Evolutionary conservation across 1,140 invertebrate species (phyloP), one percentile per base, ranked within the genome.

Genomic region (Drosophila mauritiana): DNA sequence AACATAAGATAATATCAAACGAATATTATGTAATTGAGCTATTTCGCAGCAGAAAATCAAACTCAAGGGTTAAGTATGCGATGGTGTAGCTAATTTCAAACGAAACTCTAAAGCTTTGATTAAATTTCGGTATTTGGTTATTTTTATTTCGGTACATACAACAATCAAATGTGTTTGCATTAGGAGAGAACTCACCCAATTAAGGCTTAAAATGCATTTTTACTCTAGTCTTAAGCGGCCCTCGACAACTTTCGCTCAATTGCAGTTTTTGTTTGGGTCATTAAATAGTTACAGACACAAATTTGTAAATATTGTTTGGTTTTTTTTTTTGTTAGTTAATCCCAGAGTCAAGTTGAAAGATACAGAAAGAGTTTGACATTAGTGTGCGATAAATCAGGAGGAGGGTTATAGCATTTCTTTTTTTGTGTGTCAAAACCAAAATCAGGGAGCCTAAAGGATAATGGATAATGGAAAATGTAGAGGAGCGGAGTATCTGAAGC

Each of bases 301-400:
- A 78, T 64, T 51, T 57, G 70, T 57, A 72, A 63, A 39, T 68
- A 62, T 80, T 69, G 56, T 74, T 39, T 39, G 10, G 36, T 37
- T 37, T 12, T 42, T 76, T 31, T 51, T 76, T 70, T 42, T 76
- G 22, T 51, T 76, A 64, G 77, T 57, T 80, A 10, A 39, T 39
- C 72, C 78, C 83, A 84, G 75, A 78, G 83, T 80, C 77, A 80
- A 86, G 84, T 83, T 83, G 80, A 90, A 90, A 89, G 85, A 89
- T 74, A 89, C 73, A 89, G 81, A 89, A 89, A 89, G 85, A 89
- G 84, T 90, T 89, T 85, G 77, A 72, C 84, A 89, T 89, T 89
- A 89, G 84, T 89, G 84, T 89, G 84, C 73, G 69, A 57, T 76
- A 76, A 76, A 76, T 76, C 53, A 76, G 25, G 59, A 53, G 25